Evolutionary conservation across 1,140 invertebrate species (phyloP).

Genomic region (Trichoplusia ni): DNA sequence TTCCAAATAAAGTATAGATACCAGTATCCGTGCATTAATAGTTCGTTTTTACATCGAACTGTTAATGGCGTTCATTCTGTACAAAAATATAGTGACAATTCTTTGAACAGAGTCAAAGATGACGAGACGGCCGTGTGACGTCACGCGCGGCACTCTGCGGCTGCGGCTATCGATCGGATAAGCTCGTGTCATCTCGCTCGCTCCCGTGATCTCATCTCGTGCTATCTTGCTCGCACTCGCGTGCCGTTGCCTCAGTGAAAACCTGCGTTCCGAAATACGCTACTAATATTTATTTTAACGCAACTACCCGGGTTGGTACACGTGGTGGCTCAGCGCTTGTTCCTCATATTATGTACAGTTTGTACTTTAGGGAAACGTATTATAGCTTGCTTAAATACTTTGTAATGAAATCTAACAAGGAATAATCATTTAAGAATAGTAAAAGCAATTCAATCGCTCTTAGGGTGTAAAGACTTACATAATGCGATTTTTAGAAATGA

Average conservation of each 20-base stretch:
- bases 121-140: constrained; percentile 77
- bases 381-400: background rate
- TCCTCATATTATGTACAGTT: constrained; percentile 1
- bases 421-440: too few relatives aligned
- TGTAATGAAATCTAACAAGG: too few relatives aligned
- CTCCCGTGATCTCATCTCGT: constrained; percentile 44
- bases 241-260: constrained; percentile 53
- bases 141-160: constrained; percentile 77
- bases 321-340: constrained; percentile 51
- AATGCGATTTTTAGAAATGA: too few relatives aligned
- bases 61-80: constrained; percentile 51
- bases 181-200: constrained; percentile 61
- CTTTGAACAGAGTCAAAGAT: constrained; percentile 74
- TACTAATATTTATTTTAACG: constrained; percentile 81
- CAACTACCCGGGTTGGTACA: constrained; percentile 65
- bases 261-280: constrained; percentile 76
- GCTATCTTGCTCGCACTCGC: constrained; percentile 54
- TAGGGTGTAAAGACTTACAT: too few relatives aligned
- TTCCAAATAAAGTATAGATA: too few relatives aligned
- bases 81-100: constrained; percentile 75
- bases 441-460: too few relatives aligned
- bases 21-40: background rate
- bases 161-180: constrained; percentile 79
- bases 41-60: constrained; percentile 28
- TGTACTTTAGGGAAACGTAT: background rate